Evolutionary conservation across 1,140 invertebrate species (phyloP).

Genomic region (Ectropis grisescens): DNA sequence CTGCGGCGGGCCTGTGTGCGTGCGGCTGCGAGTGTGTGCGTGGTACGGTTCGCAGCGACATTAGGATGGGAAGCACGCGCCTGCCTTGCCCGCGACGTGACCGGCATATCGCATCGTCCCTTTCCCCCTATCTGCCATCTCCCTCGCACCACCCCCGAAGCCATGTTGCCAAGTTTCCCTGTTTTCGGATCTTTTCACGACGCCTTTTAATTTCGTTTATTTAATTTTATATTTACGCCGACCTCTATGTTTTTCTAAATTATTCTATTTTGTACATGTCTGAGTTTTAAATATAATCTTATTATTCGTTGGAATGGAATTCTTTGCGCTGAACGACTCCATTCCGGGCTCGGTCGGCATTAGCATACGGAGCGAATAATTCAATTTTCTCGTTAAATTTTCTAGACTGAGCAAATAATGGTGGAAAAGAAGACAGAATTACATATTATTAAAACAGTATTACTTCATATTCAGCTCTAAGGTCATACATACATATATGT

Average conservation of each 20-base stretch:
- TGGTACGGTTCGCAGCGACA: conserved; percentile 32
- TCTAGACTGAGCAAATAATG: too few relatives aligned
- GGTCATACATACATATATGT: too few relatives aligned
- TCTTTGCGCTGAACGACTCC: too few relatives aligned
- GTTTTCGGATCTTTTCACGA: conserved; percentile 65
- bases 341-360: too few relatives aligned
- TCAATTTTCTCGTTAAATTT: too few relatives aligned
- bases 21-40: conserved; percentile 35
- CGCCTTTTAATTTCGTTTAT: conserved; percentile 58
- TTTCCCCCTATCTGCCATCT: conserved; percentile 50
- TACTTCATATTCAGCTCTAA: too few relatives aligned
- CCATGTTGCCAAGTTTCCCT: conserved; percentile 64
- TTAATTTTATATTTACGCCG: conserved; percentile 29
- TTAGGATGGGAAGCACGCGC: conserved; percentile 65
- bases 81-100: conserved; percentile 62
- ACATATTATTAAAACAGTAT: too few relatives aligned
- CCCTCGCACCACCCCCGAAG: conserved; percentile 59
- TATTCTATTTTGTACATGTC: too few relatives aligned
- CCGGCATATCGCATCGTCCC: conserved; percentile 59
- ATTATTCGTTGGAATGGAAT: too few relatives aligned
- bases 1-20: conserved; percentile 14
- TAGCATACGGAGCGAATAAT: too few relatives aligned
- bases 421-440: too few relatives aligned
- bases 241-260: conserved; percentile 1
- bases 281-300: too few relatives aligned